Conservation (phyloP, 2,888 invertebrate genomes). For the Orchesella flavescens region DNA sequence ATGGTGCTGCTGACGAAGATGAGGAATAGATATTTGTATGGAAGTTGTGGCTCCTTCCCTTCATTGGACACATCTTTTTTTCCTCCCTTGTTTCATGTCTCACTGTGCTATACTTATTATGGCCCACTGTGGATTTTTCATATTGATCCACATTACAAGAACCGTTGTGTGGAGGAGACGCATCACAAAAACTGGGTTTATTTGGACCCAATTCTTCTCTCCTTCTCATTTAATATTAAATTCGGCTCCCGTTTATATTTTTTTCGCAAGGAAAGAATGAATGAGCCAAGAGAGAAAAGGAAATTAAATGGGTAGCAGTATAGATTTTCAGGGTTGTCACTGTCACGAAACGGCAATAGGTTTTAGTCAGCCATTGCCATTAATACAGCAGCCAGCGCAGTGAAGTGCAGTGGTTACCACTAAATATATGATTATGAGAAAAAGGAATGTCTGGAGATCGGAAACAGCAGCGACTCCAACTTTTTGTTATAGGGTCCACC, state of each 20-base stretch:
- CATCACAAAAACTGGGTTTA: not conserved
- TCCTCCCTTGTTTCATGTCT: slow-evolving; percentile 1
- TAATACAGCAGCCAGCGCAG: too few species aligned
- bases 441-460: too few species aligned
- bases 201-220: slow-evolving; percentile 27
- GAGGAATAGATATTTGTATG: slow-evolving; percentile 7
- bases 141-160: too few species aligned
- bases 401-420: too few species aligned
- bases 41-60: not conserved
- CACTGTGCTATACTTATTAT: not conserved
- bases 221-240: slow-evolving; percentile 28
- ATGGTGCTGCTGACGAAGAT: slow-evolving; percentile 16
- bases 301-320: slow-evolving; percentile 46
- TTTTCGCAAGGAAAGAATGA: slow-evolving; percentile 24
- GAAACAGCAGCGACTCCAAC: too few species aligned
- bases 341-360: not conserved
- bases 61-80: not conserved
- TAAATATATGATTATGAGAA: too few species aligned
- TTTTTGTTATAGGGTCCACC: too few species aligned
- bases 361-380: too few species aligned
- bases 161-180: not conserved
- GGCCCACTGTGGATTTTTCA: too few species aligned
- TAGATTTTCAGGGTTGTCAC: slow-evolving; percentile 32
- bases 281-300: slow-evolving; percentile 21
- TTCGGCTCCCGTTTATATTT: slow-evolving; percentile 11